phyloP scores from a whole-genome alignment of 1,140 invertebrate species.

The Sinonovacula constricta region DNA sequence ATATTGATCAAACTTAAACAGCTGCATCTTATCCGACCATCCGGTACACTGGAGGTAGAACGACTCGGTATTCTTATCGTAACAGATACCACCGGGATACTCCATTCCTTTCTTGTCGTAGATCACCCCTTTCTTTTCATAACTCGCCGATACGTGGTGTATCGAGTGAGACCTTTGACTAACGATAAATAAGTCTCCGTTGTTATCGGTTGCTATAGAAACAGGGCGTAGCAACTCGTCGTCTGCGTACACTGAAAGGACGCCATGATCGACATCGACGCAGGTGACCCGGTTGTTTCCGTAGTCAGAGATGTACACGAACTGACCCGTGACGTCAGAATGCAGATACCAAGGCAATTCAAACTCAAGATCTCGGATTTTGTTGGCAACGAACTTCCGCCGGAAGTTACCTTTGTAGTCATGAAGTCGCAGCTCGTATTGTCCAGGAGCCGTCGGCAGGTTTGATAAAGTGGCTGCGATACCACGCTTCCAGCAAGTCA shows the following conservation, averaged over 20 bases:
- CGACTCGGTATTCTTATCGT: neutral
- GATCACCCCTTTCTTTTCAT: constrained; percentile 27
- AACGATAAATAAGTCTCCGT: constrained; percentile 30
- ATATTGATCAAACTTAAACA: constrained; percentile 29
- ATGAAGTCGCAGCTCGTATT: constrained; percentile 16
- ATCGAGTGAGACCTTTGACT: constrained; percentile 31
- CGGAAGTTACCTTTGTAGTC: constrained; percentile 19
- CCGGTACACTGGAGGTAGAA: constrained; percentile 47
- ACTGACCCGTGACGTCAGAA: constrained; percentile 18
- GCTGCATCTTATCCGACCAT: constrained; percentile 38
- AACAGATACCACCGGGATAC: constrained; percentile 38
- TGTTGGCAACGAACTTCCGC: constrained; percentile 10
- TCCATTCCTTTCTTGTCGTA: constrained; percentile 31
- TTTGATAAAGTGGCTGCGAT: constrained; percentile 13
- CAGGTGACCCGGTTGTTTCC: constrained; percentile 34
- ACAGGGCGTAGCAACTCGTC: constrained; percentile 15
- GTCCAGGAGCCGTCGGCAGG: constrained; percentile 1
- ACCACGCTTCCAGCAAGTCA: constrained; percentile 30
- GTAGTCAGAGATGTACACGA: constrained; percentile 34
- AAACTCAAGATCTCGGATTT: constrained; percentile 21
- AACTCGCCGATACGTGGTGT: constrained; percentile 17
- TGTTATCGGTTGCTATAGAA: constrained; percentile 3
- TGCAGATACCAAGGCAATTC: constrained; percentile 39
- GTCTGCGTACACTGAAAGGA: constrained; percentile 36
- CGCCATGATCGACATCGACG: constrained; percentile 19